Evolutionary conservation across 1,140 invertebrate genomes (phyloP).

Genomic region (Ips typographus): DNA sequence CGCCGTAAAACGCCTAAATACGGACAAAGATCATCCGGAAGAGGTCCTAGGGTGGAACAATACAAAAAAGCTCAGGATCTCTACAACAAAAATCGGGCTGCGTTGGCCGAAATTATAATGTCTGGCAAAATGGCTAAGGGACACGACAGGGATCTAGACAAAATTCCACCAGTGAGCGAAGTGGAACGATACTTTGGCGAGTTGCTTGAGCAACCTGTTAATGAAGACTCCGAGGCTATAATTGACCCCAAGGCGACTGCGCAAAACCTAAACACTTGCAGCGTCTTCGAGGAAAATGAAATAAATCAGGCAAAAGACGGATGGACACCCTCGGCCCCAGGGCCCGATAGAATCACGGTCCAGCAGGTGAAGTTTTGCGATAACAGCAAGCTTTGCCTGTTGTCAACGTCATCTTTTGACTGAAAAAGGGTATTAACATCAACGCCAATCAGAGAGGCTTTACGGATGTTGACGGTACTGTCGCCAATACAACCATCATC

Average conservation of each 20-base stretch:
- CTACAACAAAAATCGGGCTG: background rate
- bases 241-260: too few relatives aligned
- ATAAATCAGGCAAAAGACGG: too few relatives aligned
- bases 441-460: constrained; percentile 35
- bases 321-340: background rate
- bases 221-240: too few relatives aligned
- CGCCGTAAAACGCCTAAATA: too few relatives aligned
- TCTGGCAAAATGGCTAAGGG: too few relatives aligned
- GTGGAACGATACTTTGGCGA: too few relatives aligned
- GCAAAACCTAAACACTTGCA: too few relatives aligned
- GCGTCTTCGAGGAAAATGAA: too few relatives aligned
- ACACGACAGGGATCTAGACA: too few relatives aligned
- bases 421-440: background rate
- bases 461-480: constrained; percentile 26
- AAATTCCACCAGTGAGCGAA: too few relatives aligned
- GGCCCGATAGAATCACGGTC: background rate
- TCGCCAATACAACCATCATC: constrained; percentile 29
- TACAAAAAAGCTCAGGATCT: background rate
- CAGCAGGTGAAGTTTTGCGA: background rate
- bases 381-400: background rate
- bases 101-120: background rate
- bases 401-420: background rate
- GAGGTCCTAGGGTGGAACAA: background rate
- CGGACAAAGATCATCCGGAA: background rate
- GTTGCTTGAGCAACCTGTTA: too few relatives aligned